These are phyloP conservation scores for Sycon ciliatum DNA, from an alignment of 37 sponge, comb jelly and placozoan genomes.

Conservation along the genomic window DNA sequence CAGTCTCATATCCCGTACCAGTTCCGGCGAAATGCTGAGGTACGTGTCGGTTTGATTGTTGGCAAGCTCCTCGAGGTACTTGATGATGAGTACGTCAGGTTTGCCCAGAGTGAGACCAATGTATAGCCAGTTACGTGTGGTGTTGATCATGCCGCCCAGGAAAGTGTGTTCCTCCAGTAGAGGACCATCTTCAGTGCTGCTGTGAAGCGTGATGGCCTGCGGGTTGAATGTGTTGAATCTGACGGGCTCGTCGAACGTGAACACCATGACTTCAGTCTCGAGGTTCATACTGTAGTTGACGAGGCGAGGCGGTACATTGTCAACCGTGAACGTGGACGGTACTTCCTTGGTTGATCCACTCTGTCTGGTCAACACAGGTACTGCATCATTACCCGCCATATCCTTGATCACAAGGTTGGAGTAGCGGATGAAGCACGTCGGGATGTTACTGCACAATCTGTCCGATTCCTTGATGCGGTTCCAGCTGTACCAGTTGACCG, in stretches of 20 bases:
- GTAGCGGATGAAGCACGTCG: conserved; percentile 56
- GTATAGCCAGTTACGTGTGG: conserved; percentile 57
- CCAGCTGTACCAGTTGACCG: conserved; percentile 39
- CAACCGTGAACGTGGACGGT: conserved; percentile 22
- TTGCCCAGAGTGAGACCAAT: conserved; percentile 45
- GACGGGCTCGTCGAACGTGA: conserved; percentile 79
- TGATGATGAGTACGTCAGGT: conserved; percentile 48
- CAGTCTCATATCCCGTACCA: conserved; percentile 69
- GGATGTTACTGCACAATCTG: too few relatives aligned
- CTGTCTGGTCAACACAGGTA: not conserved
- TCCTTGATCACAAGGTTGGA: conserved; percentile 38
- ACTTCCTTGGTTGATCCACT: not conserved
- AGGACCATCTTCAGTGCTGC: not conserved
- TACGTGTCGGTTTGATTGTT: conserved; percentile 51
- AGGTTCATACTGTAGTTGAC: conserved; percentile 62
- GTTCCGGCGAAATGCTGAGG: conserved; percentile 43
- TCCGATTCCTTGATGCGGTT: conserved; percentile 69
- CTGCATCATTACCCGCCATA: conserved; percentile 54
- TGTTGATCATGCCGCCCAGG: not conserved
- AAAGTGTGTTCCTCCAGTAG: conserved; percentile 16
- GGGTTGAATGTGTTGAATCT: conserved; percentile 46
- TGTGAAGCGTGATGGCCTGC: conserved; percentile 64
- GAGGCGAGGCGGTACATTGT: conserved; percentile 48
- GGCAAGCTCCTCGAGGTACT: conserved; percentile 55
- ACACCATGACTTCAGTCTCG: conserved; percentile 49